phyloP scores from a whole-genome alignment of 2,888 invertebrate genomes.

The Lithophane semibrunnea region DNA sequence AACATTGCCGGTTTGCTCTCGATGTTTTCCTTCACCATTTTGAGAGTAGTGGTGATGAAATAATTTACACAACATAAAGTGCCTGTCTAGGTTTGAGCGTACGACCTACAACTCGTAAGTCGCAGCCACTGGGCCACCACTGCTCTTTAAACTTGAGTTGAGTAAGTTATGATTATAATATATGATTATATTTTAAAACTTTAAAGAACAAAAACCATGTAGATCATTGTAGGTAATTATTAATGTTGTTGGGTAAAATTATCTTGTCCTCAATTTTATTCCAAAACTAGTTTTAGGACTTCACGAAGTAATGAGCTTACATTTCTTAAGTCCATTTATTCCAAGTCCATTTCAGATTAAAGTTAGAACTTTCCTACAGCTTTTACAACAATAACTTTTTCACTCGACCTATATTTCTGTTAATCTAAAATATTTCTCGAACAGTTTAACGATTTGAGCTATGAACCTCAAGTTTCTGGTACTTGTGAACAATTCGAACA shows the following conservation, averaged over 20 bases:
- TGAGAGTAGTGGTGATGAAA: no score
- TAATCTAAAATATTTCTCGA: slow-evolving; percentile 40
- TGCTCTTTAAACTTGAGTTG: no score
- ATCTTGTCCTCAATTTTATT: background rate
- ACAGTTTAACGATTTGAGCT: slow-evolving; percentile 38
- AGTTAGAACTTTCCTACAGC: background rate
- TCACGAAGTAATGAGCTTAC: background rate
- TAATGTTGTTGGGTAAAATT: background rate
- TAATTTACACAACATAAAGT: no score
- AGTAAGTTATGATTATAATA: no score
- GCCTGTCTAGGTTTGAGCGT: no score
- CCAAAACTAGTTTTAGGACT: background rate
- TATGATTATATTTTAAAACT: no score
- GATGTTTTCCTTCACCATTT: no score
- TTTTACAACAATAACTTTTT: slow-evolving; percentile 17
- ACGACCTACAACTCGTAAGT: no score
- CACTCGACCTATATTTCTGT: slow-evolving; percentile 30
- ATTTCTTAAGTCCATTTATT: background rate
- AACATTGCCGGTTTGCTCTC: no score
- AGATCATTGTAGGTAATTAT: no score
- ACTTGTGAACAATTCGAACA: slow-evolving; percentile 36
- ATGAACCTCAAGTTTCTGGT: slow-evolving; percentile 46
- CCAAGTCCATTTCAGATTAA: background rate
- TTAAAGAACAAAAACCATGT: background rate
- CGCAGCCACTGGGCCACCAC: no score